A percentile compares a stretch with the other conserved stretches of the same genome.
Conservation (phyloP, 2,888 invertebrate species). For the Acholoe squamosa region DNA sequence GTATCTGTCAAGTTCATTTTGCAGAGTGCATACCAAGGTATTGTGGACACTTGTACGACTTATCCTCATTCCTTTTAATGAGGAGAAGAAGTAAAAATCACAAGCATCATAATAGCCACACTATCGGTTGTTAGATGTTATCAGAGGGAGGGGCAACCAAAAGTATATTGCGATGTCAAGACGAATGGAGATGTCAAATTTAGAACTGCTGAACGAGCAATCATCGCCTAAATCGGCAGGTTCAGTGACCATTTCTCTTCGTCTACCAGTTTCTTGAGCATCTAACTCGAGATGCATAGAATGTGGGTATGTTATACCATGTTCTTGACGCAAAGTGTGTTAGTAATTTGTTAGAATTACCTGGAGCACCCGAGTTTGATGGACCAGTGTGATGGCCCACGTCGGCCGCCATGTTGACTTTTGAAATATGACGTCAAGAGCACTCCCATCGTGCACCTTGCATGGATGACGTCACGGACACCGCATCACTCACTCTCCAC, state of each 20-base stretch:
- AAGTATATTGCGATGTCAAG: neutral
- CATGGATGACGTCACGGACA: conserved; percentile 61
- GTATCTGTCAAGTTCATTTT: too few relatives aligned
- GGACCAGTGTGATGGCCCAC: conserved; percentile 55
- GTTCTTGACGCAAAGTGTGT: neutral
- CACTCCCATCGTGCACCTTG: conserved; percentile 64
- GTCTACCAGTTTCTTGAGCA: neutral
- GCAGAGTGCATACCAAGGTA: too few relatives aligned
- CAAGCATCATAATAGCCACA: too few relatives aligned
- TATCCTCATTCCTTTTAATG: too few relatives aligned
- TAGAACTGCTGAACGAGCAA: neutral
- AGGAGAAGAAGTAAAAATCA: too few relatives aligned
- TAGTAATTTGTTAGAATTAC: conserved; percentile 62
- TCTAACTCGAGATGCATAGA: neutral
- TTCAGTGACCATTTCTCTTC: neutral
- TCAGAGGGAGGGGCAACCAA: too few relatives aligned
- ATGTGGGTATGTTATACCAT: neutral
- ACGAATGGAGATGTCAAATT: conserved; percentile 50
- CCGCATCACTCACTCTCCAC: conserved; percentile 4
- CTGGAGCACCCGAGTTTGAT: conserved; percentile 65
- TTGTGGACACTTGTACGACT: too few relatives aligned
- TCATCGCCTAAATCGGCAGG: conserved; percentile 9
- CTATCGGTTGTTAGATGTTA: too few relatives aligned
- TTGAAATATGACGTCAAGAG: conserved; percentile 66
- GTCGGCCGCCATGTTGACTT: conserved; percentile 66